Evolutionary conservation across 2,113 vertebrate species (phyloP).

Genomic region (Gavialis gangeticus): DNA sequence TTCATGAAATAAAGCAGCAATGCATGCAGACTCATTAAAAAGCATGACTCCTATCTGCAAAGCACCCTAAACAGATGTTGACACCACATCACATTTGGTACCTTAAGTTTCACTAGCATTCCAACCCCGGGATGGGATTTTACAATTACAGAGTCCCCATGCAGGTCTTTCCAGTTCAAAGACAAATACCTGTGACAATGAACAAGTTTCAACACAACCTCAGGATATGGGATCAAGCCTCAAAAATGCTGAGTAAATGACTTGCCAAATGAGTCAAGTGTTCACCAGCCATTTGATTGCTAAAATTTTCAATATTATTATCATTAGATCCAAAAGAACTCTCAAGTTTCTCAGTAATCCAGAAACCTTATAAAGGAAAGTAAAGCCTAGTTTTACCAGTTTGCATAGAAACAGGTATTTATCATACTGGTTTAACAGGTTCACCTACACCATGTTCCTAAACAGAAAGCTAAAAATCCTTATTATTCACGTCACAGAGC

Average conservation of each 20-base stretch:
- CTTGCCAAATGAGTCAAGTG: slow-evolving; percentile 29
- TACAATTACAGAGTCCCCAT: slow-evolving; percentile 49
- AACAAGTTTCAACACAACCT: slow-evolving; percentile 67
- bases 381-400: background rate
- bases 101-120: slow-evolving; percentile 48
- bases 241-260: slow-evolving; percentile 18
- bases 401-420: background rate
- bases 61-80: slow-evolving; percentile 65
- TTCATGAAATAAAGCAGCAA: background rate
- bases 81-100: slow-evolving; percentile 70
- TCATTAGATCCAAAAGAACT: slow-evolving; percentile 4
- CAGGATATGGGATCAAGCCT: background rate
- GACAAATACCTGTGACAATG: slow-evolving; percentile 49
- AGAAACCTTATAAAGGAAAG: background rate
- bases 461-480: background rate
- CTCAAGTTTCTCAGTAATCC: background rate
- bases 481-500: background rate
- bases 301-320: background rate
- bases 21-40: slow-evolving; percentile 52
- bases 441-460: background rate
- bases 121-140: slow-evolving; percentile 56
- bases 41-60: slow-evolving; percentile 46
- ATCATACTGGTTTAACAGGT: background rate
- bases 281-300: slow-evolving; percentile 1
- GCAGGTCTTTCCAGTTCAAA: slow-evolving; percentile 64